phyloP scores from a whole-genome alignment of 1,140 invertebrate genomes.

The Heliconius hewitsoni region DNA sequence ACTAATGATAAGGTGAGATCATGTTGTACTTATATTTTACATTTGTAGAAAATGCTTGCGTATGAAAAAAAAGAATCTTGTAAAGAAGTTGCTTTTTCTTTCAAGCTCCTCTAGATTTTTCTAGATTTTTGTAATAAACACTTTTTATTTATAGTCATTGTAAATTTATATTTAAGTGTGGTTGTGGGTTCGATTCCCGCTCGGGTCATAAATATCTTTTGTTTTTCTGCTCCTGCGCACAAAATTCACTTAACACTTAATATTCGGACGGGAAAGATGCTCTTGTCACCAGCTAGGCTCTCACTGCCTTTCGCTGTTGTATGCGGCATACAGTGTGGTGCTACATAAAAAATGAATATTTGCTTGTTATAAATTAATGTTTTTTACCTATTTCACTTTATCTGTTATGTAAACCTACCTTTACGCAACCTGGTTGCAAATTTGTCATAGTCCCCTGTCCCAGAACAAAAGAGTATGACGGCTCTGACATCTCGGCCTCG shows the following conservation, averaged over 20 bases:
- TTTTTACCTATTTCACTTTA: not conserved
- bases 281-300: too few species aligned
- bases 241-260: too few species aligned
- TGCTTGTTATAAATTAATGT: too few species aligned
- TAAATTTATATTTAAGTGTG: too few species aligned
- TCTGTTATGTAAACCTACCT: not conserved
- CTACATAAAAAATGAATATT: too few species aligned
- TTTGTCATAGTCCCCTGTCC: slow-evolving; percentile 21
- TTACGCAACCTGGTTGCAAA: slow-evolving; percentile 15
- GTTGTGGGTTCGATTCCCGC: too few species aligned
- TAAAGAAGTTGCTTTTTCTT: not conserved
- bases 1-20: not conserved
- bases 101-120: too few species aligned
- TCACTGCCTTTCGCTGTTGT: not conserved
- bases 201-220: too few species aligned
- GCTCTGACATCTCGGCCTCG: slow-evolving; percentile 8
- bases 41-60: not conserved
- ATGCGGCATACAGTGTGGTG: not conserved
- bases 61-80: not conserved
- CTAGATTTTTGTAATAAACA: too few species aligned
- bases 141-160: not conserved
- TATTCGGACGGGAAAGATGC: too few species aligned
- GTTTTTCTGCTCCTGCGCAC: too few species aligned
- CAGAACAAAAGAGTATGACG: slow-evolving; percentile 16
- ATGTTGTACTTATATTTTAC: not conserved